Evolutionary conservation across 92 coral and sea anemone species (phyloP).

Genomic region (Actinostola sp.): DNA sequence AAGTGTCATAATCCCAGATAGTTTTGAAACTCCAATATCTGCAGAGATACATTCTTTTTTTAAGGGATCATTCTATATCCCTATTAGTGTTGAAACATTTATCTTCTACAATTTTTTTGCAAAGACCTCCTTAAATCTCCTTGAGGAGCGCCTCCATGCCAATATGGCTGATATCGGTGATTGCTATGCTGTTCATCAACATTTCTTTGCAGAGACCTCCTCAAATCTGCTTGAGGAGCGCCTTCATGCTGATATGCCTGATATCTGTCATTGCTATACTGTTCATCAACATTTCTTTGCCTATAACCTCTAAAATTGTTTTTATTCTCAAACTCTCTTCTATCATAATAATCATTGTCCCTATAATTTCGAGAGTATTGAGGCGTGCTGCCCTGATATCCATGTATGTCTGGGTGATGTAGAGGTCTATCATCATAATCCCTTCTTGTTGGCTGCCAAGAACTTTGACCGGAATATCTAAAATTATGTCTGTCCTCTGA

Average conservation of each 20-base stretch:
- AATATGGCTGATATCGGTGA: neutral
- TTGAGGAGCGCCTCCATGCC: neutral
- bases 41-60: too few species aligned
- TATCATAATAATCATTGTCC: neutral
- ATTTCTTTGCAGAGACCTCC: neutral
- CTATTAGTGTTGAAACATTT: too few species aligned
- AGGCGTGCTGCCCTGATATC: too few species aligned
- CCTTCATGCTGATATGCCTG: neutral
- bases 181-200: neutral
- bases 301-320: neutral
- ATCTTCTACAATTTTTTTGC: neutral
- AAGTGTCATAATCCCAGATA: too few species aligned
- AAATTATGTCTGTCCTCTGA: too few species aligned
- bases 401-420: neutral
- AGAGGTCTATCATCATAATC: conserved; percentile 8
- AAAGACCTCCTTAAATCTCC: neutral
- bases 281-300: neutral
- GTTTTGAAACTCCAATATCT: too few species aligned
- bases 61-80: too few species aligned
- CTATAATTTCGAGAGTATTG: neutral
- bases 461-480: too few species aligned
- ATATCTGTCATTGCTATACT: neutral
- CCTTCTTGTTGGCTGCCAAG: neutral
- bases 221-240: neutral
- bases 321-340: neutral